Base-by-base conservation (phyloP, 2,888 invertebrate species). In the Hydrotaea cyrtoneurina region DNA sequence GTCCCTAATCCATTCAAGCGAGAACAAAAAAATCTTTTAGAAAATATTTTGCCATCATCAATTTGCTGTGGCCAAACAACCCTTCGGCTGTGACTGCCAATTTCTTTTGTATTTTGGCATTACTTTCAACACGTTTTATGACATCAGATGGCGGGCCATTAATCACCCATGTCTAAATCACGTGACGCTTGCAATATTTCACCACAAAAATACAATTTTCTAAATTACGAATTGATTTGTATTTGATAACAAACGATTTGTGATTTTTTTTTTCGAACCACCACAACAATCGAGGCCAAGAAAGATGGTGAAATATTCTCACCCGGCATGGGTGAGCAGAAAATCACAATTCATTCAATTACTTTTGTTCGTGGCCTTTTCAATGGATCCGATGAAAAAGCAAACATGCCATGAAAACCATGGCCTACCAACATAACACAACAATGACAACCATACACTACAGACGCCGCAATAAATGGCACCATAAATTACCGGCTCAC, bases 151-250 rank as follows among this genome's bases (percentile, higher is more conserved):
- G 46, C n/a, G 31, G n/a, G 69, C 39, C 69, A 69, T 69, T 69
- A 69, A 69, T 69, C 69, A 69, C 2, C 13, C 5, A 31, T 23
- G 69, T 69, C 69, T 15, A 69, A 69, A 11, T 69, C 21, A 46
- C 43, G 69, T 69, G 69, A 69, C 69, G 69, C 23, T 39, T 10
- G 46, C 21, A 46, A 69, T 69, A 69, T 64, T 23, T 46, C 69
- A 69, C 46, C 43, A 46, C 21, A 69, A 8, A 69, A 69, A 69
- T 69, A 23, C 23, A 69, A 69, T 69, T 69, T 46, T 69, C 21
- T 69, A 69, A 69, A 69, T 69, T 69, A 23, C 43, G 23, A 69
- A 69, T 69, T 69, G 69, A 69, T 69, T 69, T 69, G 69, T 69
- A 23, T 69, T 69, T 69, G 43, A 69, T 69, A 46, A 19, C 69